A percentile compares a stretch with the other conserved stretches of the same genome.
These are phyloP conservation scores for Diceros bicornis DNA, from an alignment of 2,797 vertebrate species.

Conservation along the genomic window DNA sequence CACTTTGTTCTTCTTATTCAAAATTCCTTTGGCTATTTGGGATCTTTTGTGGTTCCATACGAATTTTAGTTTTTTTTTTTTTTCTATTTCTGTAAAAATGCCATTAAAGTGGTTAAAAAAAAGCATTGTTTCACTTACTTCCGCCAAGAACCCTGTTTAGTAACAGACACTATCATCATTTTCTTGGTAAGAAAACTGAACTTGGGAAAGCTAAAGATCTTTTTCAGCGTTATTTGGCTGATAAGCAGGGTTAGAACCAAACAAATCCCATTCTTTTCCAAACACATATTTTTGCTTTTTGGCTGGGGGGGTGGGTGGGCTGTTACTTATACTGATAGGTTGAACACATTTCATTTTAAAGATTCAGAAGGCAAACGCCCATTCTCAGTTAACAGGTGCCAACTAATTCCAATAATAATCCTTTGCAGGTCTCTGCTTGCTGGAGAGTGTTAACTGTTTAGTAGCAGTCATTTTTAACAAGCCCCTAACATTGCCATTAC, in stretches of 20 bases:
- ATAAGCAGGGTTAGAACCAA: neutral
- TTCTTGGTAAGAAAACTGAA: neutral
- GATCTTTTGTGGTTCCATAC: neutral
- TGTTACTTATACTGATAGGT: slow-evolving; percentile 1
- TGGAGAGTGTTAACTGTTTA: slow-evolving; percentile 87
- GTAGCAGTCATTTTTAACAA: slow-evolving; percentile 87
- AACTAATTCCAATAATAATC: slow-evolving; percentile 65
- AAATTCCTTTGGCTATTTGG: neutral
- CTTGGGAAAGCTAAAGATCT: neutral
- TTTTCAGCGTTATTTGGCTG: neutral
- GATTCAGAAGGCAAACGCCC: neutral
- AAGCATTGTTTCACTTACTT: neutral
- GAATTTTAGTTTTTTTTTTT: neutral
- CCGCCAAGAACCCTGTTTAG: fast-evolving
- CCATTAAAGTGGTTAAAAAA: neutral
- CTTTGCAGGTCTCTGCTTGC: slow-evolving; percentile 73
- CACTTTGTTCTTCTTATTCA: neutral
- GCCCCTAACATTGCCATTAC: slow-evolving; percentile 85
- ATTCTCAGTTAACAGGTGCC: slow-evolving; percentile 40
- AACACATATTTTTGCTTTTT: neutral
- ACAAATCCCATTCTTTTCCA: neutral
- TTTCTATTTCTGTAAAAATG: neutral
- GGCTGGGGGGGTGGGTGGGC: neutral
- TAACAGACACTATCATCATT: neutral
- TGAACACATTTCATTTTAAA: slow-evolving; percentile 66